These are phyloP conservation scores for Aethes cnicana DNA, from an alignment of 2,888 invertebrate species.

Conservation along the genomic window DNA sequence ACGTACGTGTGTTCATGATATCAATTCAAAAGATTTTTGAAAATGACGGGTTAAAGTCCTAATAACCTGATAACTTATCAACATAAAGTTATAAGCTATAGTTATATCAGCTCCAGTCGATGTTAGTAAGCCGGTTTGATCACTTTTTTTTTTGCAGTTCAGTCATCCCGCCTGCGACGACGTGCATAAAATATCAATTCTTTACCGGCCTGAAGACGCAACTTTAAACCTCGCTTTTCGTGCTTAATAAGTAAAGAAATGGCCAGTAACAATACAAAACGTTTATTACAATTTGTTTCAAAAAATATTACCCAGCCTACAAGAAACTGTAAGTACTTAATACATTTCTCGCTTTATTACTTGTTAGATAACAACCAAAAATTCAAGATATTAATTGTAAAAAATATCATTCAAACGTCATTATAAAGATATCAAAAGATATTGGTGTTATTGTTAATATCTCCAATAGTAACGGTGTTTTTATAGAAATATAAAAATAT, in stretches of 20 bases:
- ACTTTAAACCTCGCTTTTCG: constrained; percentile 36
- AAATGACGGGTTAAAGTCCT: constrained; percentile 15
- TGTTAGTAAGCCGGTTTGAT: constrained; percentile 23
- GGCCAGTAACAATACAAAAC: constrained; percentile 59
- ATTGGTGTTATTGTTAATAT: too few relatives aligned
- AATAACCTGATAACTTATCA: neutral
- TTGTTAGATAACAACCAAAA: neutral
- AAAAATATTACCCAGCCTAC: constrained; percentile 48
- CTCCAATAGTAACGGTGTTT: too few relatives aligned
- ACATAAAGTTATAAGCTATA: neutral
- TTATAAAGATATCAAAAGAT: too few relatives aligned
- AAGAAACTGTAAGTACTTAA: constrained; percentile 65
- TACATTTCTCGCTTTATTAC: neutral
- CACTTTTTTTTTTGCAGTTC: constrained; percentile 23
- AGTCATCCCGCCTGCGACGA: constrained; percentile 21
- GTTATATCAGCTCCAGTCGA: neutral
- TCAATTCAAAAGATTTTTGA: neutral
- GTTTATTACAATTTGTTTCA: constrained; percentile 61
- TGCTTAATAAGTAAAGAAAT: constrained; percentile 43
- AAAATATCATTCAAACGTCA: too few relatives aligned
- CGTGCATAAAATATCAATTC: constrained; percentile 31
- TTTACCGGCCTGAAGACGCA: constrained; percentile 36
- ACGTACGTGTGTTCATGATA: neutral
- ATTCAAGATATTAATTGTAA: too few relatives aligned
- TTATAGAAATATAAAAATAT: too few relatives aligned